A percentile compares a stretch with the other conserved stretches of the same genome.
Conservation (phyloP, 1,140 invertebrate species). For the Solenopsis fugax region DNA sequence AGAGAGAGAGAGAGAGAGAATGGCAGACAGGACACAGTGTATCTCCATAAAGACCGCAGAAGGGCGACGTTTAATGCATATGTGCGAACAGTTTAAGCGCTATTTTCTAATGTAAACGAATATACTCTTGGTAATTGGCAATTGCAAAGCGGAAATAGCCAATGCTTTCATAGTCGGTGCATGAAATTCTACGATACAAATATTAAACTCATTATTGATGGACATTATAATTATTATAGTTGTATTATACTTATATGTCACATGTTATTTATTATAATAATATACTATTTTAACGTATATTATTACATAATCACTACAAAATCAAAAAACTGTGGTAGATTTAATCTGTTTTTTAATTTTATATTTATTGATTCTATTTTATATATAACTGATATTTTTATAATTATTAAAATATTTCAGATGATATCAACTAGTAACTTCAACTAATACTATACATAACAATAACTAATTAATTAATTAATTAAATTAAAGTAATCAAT, state of each 20-base stretch:
- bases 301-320: neutral
- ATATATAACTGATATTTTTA: neutral
- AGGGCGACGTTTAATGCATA: slow-evolving; percentile 32
- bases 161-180: slow-evolving; percentile 60
- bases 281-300: no score
- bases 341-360: neutral
- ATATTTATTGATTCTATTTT: slow-evolving; percentile 6
- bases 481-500: neutral
- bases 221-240: neutral
- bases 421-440: neutral
- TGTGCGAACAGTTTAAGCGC: slow-evolving; percentile 52
- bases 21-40: neutral
- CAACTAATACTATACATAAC: neutral
- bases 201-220: neutral
- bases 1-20: slow-evolving; percentile 7
- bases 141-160: slow-evolving; percentile 65
- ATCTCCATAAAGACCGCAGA: neutral
- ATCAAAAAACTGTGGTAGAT: neutral
- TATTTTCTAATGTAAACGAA: slow-evolving; percentile 67
- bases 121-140: slow-evolving; percentile 16
- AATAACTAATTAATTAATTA: neutral
- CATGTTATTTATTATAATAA: no score
- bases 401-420: neutral
- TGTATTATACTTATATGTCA: neutral
- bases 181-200: neutral